Evolutionary conservation across 2,113 vertebrate genomes (phyloP).

Genomic region (Colius striatus): DNA sequence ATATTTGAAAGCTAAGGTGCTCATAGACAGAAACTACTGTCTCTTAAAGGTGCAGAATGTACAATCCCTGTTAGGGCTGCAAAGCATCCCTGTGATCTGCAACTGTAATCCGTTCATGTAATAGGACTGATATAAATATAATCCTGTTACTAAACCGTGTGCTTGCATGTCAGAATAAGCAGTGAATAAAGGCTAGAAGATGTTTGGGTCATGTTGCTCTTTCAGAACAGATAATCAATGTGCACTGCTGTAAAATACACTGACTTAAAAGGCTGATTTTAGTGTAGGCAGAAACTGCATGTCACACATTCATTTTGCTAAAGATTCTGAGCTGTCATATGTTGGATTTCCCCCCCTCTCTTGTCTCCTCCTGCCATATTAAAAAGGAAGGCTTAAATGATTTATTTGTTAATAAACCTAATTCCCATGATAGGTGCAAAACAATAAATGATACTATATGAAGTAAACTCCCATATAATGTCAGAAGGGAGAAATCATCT

Average conservation of each 20-base stretch:
- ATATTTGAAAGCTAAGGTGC: not conserved
- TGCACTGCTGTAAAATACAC: not conserved
- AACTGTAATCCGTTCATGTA: slow-evolving; percentile 31
- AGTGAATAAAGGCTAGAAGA: not conserved
- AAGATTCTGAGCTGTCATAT: not conserved
- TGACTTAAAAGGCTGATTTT: not conserved
- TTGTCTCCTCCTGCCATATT: not conserved
- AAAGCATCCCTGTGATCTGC: slow-evolving; percentile 10
- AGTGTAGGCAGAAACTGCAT: not conserved
- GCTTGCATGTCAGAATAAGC: slow-evolving; percentile 3
- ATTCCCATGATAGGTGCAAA: not conserved
- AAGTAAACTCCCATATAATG: not conserved
- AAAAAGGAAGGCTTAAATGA: not conserved
- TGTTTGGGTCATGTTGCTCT: not conserved
- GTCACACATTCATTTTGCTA: not conserved
- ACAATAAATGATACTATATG: not conserved
- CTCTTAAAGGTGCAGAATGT: not conserved
- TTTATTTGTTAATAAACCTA: not conserved
- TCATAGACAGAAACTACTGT: not conserved
- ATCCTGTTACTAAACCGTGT: slow-evolving; percentile 33
- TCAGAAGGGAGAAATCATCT: not conserved
- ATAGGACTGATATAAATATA: slow-evolving; percentile 55
- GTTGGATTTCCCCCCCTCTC: rapidly evolving
- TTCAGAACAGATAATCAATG: not conserved
- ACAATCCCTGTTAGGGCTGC: not conserved